Evolutionary conservation across 2,888 invertebrate species (phyloP).

Genomic region (Gastrophysa polygoni): DNA sequence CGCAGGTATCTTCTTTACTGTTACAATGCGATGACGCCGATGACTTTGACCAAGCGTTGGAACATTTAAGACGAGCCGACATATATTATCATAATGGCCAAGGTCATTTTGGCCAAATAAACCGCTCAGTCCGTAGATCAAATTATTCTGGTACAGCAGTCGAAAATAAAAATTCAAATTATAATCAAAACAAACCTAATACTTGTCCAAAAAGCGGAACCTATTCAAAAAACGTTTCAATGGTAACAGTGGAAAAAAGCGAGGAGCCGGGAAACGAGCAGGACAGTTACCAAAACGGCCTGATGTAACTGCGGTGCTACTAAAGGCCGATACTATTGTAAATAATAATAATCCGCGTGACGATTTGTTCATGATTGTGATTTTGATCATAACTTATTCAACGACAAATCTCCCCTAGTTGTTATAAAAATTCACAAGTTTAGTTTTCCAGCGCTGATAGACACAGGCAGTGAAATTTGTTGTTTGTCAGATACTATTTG

Average conservation of each 20-base stretch:
- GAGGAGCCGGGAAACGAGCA: conserved; percentile 1
- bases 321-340: not conserved
- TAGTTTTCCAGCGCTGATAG: not conserved
- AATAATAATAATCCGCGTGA: not conserved
- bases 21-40: conserved; percentile 2
- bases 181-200: not conserved
- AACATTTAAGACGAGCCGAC: not conserved
- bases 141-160: too few species aligned
- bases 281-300: not conserved
- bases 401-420: not conserved
- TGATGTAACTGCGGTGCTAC: not conserved
- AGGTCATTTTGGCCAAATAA: not conserved
- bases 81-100: not conserved
- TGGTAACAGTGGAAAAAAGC: not conserved
- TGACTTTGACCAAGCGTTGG: not conserved
- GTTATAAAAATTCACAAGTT: not conserved
- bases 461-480: not conserved
- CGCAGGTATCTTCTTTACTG: not conserved
- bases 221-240: not conserved
- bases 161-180: not conserved
- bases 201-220: not conserved
- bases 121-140: not conserved
- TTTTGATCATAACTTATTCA: not conserved
- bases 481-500: not conserved
- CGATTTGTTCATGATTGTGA: not conserved